Conservation (phyloP, 2,888 invertebrate genomes). For the Drosophila pseudotalamancana region DNA sequence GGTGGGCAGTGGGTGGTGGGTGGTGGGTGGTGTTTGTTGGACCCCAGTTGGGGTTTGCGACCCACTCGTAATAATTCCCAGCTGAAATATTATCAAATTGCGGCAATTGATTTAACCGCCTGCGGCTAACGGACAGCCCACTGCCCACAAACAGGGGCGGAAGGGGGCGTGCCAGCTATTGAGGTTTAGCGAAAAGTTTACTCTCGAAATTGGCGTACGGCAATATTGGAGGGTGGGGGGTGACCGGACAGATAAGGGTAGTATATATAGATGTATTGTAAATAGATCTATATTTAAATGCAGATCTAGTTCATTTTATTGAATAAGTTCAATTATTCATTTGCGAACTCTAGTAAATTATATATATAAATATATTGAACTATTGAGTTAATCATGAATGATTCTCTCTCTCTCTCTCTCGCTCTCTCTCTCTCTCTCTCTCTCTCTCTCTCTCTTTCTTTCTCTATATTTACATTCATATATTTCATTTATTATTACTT, state of each 20-base stretch:
- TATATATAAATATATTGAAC: too few relatives aligned
- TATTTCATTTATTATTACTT: too few relatives aligned
- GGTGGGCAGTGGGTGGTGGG: neutral
- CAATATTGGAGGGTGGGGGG: neutral
- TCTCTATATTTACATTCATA: too few relatives aligned
- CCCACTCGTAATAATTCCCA: constrained; percentile 75
- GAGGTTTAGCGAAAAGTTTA: constrained; percentile 4
- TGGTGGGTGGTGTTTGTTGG: neutral
- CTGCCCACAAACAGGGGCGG: constrained; percentile 26
- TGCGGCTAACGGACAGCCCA: constrained; percentile 46
- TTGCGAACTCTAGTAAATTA: too few relatives aligned
- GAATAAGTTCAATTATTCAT: too few relatives aligned
- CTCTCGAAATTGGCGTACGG: neutral
- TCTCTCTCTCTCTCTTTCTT: too few relatives aligned
- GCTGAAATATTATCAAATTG: constrained; percentile 82
- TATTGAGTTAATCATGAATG: too few relatives aligned
- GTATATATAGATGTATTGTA: too few relatives aligned
- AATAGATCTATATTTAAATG: too few relatives aligned
- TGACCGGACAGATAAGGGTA: neutral
- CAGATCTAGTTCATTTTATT: too few relatives aligned
- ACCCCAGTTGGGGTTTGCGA: constrained; percentile 24
- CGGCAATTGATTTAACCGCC: constrained; percentile 79
- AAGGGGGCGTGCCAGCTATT: constrained; percentile 13
- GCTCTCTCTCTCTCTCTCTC: too few relatives aligned
- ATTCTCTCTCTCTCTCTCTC: too few relatives aligned